A percentile compares a stretch with the other conserved stretches of the same genome.
Conservation (phyloP, 1,140 invertebrate species). For the Lucilia cuprina region DNA sequence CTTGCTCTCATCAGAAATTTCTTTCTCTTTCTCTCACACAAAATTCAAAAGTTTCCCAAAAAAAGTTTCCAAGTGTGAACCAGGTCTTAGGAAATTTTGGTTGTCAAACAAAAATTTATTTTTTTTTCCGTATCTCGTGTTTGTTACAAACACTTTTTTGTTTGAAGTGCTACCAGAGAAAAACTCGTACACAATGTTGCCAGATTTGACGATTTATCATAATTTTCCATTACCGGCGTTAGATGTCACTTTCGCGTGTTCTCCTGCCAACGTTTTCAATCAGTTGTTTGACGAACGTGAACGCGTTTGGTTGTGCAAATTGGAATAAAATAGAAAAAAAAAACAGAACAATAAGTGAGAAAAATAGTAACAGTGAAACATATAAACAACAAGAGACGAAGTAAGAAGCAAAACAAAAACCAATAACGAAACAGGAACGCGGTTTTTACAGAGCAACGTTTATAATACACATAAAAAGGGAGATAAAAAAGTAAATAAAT, state of each 20-base stretch:
- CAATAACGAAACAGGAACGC: neutral
- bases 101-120: too few species aligned
- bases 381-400: neutral
- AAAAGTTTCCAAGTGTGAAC: too few species aligned
- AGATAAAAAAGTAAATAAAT: constrained; percentile 6
- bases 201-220: neutral
- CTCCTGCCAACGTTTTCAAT: neutral
- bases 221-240: neutral
- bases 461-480: neutral
- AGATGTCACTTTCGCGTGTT: too few species aligned
- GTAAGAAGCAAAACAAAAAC: constrained; percentile 6
- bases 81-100: too few species aligned
- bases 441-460: neutral
- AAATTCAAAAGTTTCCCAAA: too few species aligned
- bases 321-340: neutral
- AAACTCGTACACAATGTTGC: too few species aligned
- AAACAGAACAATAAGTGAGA: neutral
- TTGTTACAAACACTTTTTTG: too few species aligned
- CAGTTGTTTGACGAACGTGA: neutral
- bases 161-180: too few species aligned
- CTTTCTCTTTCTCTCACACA: too few species aligned
- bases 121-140: too few species aligned
- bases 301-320: neutral
- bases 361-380: neutral
- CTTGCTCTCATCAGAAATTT: too few species aligned